Base-by-base conservation (phyloP, 1,140 invertebrate species). In the Bombus haemorrhoidalis region DNA sequence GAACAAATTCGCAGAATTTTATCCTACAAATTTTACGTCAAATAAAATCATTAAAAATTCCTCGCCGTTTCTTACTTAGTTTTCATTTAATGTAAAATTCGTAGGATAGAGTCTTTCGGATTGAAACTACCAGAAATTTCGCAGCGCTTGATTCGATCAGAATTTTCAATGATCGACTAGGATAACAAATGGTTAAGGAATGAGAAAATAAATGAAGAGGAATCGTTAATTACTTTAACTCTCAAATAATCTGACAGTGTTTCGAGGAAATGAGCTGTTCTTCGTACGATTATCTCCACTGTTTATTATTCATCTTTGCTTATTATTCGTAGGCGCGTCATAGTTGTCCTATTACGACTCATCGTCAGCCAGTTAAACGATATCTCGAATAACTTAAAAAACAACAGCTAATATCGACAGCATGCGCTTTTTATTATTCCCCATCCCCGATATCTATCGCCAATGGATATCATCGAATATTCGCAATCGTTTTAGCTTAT, bases 301-400 rank as follows among this genome's bases (percentile, higher is more conserved):
- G 64, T 15, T 66, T 34, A 22, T 32, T 57, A 66, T 32, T 57
- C 53, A 77, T 62, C 34, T 37, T 22, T 66, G 39, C 32, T 47
- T 66, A 79, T 79, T 64, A 66, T 68, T 79, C 62, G 28, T 12
- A 37, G 53, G 39, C 64, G 13, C 28, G 25, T 66, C 64, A 34
- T 53, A n/a, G 43, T 71, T 47, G 8, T 22, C 25, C 43, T n/a
- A n/a, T 1, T 13, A 28, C 41, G 76, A 43, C 18, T 41, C 37
- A 12, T 53, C 47, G 18, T 53, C 2, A 9, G 28, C 6, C 4
- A 47, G 18, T 25, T 34, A 79, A 84, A 79, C 76, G 71, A 47
- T 69, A 37, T 43, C 15, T 47, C 4, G 12, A n/a, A 3, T 0
- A 59, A 41, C 28, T 1, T 41, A 37, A 71, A 53, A 47, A 59